A percentile compares a stretch with the other conserved stretches of the same genome.
These are phyloP conservation scores for Nasonovia ribisnigri DNA, from an alignment of 2,888 invertebrate species.

Conservation along the genomic window DNA sequence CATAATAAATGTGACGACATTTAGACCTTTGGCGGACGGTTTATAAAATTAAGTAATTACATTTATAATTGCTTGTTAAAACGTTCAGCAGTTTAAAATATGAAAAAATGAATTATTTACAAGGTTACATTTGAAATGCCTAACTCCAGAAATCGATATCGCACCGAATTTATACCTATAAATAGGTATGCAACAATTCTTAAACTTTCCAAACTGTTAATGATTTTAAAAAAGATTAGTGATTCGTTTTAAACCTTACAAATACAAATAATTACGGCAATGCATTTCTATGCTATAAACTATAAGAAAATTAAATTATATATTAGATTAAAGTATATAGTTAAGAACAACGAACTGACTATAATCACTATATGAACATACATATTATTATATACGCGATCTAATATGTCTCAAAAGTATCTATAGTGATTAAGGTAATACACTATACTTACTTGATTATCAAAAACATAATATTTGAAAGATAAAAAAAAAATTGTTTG, in stretches of 20 bases:
- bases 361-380: neutral
- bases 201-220: neutral
- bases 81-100: neutral
- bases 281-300: neutral
- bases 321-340: neutral
- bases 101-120: neutral
- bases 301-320: neutral
- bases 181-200: neutral
- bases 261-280: neutral
- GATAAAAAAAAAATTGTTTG: neutral
- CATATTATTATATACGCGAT: neutral
- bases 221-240: neutral
- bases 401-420: neutral
- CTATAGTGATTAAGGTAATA: neutral
- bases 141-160: neutral
- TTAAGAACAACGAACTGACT: neutral
- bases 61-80: neutral
- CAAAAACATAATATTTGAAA: neutral
- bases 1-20: neutral
- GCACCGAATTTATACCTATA: neutral
- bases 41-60: neutral
- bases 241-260: neutral
- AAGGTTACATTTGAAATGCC: neutral
- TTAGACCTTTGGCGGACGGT: neutral
- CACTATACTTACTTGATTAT: neutral